Evolutionary conservation across 30 jellyfish, hydroid and myxozoan genomes (phyloP), one percentile per base, ranked within the genome.

Genomic region (Calvadosia cruxmelitensis): DNA sequence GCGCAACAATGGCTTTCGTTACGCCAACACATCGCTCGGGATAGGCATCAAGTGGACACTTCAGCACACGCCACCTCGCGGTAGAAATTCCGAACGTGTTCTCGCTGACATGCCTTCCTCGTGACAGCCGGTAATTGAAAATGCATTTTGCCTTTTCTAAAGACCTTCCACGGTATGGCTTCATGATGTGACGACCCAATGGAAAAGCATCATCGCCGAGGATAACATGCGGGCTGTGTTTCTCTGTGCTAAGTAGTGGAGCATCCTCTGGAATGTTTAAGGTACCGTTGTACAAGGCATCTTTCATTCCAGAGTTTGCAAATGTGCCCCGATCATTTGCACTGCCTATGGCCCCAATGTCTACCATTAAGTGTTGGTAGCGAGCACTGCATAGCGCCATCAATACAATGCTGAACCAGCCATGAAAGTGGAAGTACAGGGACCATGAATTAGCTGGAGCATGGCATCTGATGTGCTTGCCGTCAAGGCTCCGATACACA

Each of bases 131-230:
- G 82, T 68, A 70, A 34, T 62, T 83, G 50, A 83, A 32, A 13
- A 74, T 69, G 31, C 77, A 16, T 63, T 64, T 80, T 29, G 80
- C 52, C 16, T 65, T 65, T 73, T 71, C 82, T 49, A 75, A 67
- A 34, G 75, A 64, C 50, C 73, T 51, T 49, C 82, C 84, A 71
- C 78, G 83, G 78, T 84, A 78, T 32, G 88, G 84, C 57, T 68
- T 78, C 86, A 84, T 71, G 29, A 78, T 50, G 51, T 71, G 83
- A 31, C 63, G 50, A 30, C 76, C 71, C 33, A 84, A 64, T 31
- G 86, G 86, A 76, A 84, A 84, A 42, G 80, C 84, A 20, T 84
- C 93, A 35, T 65, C 95, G 15, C 82, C 84, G 51, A 79, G 72
- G 25, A 84, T 42, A 23, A 84, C 84, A 72, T 72, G 72, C 1